Evolutionary conservation across 30 jellyfish, hydroid and myxozoan genomes (phyloP), one percentile per base, ranked within the genome.

Genomic region (Nemopilema nomurai): DNA sequence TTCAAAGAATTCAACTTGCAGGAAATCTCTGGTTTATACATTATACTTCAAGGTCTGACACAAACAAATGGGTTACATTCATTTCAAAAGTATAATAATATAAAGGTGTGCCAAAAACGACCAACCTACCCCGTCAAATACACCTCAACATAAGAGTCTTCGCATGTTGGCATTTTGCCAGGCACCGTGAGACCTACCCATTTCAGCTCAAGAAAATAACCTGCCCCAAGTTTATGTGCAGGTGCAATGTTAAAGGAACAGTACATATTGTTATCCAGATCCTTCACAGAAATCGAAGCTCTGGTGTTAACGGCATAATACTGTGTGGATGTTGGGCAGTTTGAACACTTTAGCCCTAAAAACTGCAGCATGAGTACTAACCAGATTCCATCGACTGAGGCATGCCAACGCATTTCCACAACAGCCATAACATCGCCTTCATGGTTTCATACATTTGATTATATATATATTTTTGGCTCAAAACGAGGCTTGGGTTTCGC

Each of bases 141-240:
- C n/a, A 71, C 30, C 24, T 71, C 81, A 9, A 71, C 22, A 18
- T 26, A 71, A 4, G 81, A 71, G n/a, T 29, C 24, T 31, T 71
- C 49, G 63, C 81, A 71, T 8, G n/a, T 52, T 25, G 81, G 81
- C 81, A 71, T 71, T 25, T 71, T 52, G 22, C 28, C 81, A 23
- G 50, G 21, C n/a, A 71, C 64, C 19, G 50, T 29, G 7, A 71
- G 49, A 20, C 28, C 81, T 25, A 71, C 19, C 81, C 81, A 71
- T 29, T 50, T 71, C 28, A 71, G 19, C 28, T 71, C 81, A 28
- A 71, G 81, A 31, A 23, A 71, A 31, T 71, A 71, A 26, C 28
- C 21, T 0, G 4, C 64, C 20, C 49, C 52, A n/a, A 25, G 19
- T 50, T 28, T 19, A 20, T 71, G 26, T 62, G 28, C 49, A 33